These are phyloP conservation scores for Aurelia aurita DNA, from an alignment of 30 jellyfish, hydroid and myxozoan species.

Conservation along the genomic window DNA sequence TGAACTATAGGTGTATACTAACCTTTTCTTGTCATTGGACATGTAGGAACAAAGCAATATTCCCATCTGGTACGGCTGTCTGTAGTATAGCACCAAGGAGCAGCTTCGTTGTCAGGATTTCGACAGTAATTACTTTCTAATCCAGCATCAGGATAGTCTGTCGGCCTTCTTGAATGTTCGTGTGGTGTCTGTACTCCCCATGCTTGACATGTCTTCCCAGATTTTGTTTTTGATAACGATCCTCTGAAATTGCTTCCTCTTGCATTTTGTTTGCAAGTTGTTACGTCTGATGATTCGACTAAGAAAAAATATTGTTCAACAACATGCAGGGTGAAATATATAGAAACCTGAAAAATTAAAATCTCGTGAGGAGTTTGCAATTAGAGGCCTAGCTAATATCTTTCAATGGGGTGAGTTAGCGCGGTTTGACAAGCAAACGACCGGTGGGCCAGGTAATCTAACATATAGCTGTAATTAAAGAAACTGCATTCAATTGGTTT, in stretches of 20 bases:
- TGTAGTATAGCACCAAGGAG: constrained; percentile 23
- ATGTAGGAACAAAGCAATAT: neutral
- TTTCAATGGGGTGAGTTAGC: no score
- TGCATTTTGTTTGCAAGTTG: neutral
- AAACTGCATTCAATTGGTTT: no score
- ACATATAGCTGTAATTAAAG: no score
- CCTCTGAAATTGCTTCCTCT: constrained; percentile 2
- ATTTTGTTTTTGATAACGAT: neutral
- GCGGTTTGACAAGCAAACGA: no score
- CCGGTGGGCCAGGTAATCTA: no score
- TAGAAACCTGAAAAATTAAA: no score
- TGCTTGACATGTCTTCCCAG: constrained; percentile 12
- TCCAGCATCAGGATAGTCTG: constrained; percentile 1
- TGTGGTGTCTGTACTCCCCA: constrained; percentile 28
- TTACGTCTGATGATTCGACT: neutral
- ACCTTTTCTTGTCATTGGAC: constrained; percentile 2
- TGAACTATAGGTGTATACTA: neutral
- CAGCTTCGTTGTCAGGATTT: constrained; percentile 5
- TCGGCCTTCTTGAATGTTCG: neutral
- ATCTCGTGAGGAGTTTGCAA: no score
- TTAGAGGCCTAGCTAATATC: no score
- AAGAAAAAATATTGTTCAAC: neutral
- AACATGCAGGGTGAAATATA: no score
- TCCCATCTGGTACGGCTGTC: neutral
- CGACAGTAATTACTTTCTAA: constrained; percentile 11